Evolutionary conservation across 2,888 invertebrate species (phyloP).

Genomic region (Chaitophorus viminalis): DNA sequence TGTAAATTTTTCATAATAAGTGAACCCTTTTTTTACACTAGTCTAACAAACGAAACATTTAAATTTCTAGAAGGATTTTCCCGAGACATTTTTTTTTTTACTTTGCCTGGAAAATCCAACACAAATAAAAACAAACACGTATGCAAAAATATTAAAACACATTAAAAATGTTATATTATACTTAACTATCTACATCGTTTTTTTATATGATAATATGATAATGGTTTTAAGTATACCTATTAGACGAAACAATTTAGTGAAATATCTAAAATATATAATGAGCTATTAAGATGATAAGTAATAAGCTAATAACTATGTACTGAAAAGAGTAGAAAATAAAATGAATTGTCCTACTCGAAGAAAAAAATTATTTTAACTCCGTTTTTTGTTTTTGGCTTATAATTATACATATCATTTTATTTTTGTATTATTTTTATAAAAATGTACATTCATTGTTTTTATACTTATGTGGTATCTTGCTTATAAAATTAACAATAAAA

Average conservation of each 20-base stretch:
- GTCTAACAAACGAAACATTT: background rate
- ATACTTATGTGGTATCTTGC: background rate
- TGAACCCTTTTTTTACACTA: background rate
- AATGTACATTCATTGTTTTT: background rate
- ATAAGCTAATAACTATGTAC: too few species aligned
- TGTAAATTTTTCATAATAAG: background rate
- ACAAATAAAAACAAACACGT: background rate
- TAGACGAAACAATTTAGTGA: too few species aligned
- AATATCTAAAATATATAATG: too few species aligned
- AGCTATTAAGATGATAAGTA: too few species aligned
- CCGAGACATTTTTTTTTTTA: slow-evolving; percentile 3
- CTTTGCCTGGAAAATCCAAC: slow-evolving; percentile 39
- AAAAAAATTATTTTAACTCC: background rate
- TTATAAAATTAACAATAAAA: slow-evolving; percentile 20
- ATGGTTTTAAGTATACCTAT: background rate
- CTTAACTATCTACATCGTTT: background rate
- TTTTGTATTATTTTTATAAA: background rate
- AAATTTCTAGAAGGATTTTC: background rate
- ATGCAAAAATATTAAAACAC: too few species aligned
- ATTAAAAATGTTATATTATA: too few species aligned
- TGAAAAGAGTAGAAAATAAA: background rate
- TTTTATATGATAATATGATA: background rate
- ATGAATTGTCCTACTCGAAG: background rate
- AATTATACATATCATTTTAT: background rate
- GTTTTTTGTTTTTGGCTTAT: background rate